A percentile compares a stretch with the other conserved stretches of the same genome.
Conservation (phyloP, 2,113 vertebrate genomes). For the Tympanuchus pallidicinctus region DNA sequence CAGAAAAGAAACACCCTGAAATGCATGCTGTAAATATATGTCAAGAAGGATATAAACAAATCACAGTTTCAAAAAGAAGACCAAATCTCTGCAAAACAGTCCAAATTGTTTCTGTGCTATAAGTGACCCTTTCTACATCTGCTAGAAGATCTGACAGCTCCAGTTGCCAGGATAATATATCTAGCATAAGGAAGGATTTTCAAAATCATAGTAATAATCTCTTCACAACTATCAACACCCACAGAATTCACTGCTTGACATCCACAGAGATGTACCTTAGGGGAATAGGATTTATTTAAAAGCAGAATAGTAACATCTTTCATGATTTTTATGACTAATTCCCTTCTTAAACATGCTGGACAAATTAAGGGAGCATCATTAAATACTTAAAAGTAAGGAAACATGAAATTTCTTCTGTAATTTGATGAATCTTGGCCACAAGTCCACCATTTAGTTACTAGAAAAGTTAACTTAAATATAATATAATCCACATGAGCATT, state of each 20-base stretch:
- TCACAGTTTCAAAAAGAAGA: constrained; percentile 35
- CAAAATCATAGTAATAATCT: constrained; percentile 67
- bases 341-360: not conserved
- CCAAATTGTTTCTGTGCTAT: constrained; percentile 49
- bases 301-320: not conserved
- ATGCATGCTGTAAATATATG: constrained; percentile 31
- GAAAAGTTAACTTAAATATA: not conserved
- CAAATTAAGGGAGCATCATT: not conserved
- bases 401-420: not conserved
- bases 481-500: not conserved
- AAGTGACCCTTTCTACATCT: constrained; percentile 54
- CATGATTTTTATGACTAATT: not conserved
- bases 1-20: constrained; percentile 32
- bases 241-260: constrained; percentile 51
- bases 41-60: constrained; percentile 22
- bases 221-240: constrained; percentile 57
- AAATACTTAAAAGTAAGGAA: not conserved
- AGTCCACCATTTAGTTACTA: not conserved
- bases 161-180: constrained; percentile 32
- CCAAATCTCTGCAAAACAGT: constrained; percentile 37
- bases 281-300: constrained; percentile 17
- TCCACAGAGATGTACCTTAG: not conserved
- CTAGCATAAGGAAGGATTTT: constrained; percentile 43
- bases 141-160: constrained; percentile 48
- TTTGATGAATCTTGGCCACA: not conserved